Percentiles rank a stretch among this genome's conserved stretches.
These are phyloP conservation scores for Micrastur ruficollis DNA, from an alignment of 2,797 vertebrate genomes.

Conservation along the genomic window DNA sequence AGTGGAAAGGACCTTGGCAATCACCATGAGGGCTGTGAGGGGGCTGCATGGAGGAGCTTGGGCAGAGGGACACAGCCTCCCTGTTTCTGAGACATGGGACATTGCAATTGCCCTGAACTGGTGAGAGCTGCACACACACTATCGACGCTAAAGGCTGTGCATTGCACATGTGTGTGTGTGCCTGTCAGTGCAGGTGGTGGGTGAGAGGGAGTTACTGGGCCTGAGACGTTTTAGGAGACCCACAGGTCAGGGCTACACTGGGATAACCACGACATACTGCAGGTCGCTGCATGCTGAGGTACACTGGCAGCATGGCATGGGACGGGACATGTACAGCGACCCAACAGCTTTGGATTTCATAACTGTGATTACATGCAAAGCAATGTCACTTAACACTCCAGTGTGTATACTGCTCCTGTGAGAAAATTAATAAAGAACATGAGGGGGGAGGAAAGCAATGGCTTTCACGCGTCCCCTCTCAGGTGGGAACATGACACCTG, in stretches of 20 bases:
- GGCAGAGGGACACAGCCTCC: not conserved
- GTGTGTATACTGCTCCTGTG: not conserved
- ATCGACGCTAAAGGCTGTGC: not conserved
- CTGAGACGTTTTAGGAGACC: not conserved
- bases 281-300: not conserved
- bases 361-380: not conserved
- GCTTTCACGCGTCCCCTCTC: not conserved
- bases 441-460: not conserved
- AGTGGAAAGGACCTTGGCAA: not conserved
- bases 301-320: rapidly evolving
- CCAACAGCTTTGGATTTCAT: not conserved
- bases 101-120: not conserved
- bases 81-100: rapidly evolving
- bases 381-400: not conserved
- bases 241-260: not conserved
- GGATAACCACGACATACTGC: rapidly evolving
- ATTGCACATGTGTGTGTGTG: rapidly evolving
- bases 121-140: rapidly evolving
- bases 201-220: not conserved
- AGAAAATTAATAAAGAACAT: not conserved
- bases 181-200: rapidly evolving
- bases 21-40: not conserved
- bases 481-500: not conserved
- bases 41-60: rapidly evolving
- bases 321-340: not conserved